Conservation (phyloP, 2,113 vertebrate genomes). For the Macrotis lagotis region DNA sequence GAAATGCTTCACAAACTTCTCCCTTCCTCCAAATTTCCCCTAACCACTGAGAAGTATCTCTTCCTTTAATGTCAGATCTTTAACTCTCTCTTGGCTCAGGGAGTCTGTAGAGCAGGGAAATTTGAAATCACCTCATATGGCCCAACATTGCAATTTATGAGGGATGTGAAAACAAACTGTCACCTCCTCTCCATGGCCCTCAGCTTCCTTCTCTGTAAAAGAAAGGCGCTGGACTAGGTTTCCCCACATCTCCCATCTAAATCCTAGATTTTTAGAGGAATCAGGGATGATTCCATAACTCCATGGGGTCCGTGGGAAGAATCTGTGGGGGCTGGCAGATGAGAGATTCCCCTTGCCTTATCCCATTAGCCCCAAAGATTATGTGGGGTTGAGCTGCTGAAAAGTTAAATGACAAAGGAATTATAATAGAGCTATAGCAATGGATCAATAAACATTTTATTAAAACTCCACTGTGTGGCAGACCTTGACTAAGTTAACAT, state of each 20-base stretch:
- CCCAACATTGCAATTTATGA: not conserved
- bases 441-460: not conserved
- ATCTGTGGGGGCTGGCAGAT: not conserved
- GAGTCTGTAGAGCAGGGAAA: not conserved
- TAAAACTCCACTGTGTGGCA: not conserved
- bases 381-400: not conserved
- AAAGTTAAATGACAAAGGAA: not conserved
- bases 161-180: not conserved
- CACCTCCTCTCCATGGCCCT: not conserved
- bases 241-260: not conserved
- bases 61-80: not conserved
- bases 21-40: not conserved
- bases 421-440: not conserved
- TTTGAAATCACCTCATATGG: not conserved
- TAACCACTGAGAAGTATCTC: not conserved
- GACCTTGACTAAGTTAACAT: not conserved
- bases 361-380: not conserved
- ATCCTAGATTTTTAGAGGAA: not conserved
- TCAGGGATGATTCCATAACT: not conserved
- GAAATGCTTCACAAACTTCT: not conserved
- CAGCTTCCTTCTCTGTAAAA: not conserved
- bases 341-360: not conserved
- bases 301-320: not conserved
- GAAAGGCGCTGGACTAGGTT: not conserved
- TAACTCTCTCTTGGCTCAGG: not conserved